Percentiles rank a stretch among this genome's conserved stretches.
These are phyloP conservation scores for Eustalomyia histrio DNA, from an alignment of 2,888 invertebrate genomes.

Conservation along the genomic window DNA sequence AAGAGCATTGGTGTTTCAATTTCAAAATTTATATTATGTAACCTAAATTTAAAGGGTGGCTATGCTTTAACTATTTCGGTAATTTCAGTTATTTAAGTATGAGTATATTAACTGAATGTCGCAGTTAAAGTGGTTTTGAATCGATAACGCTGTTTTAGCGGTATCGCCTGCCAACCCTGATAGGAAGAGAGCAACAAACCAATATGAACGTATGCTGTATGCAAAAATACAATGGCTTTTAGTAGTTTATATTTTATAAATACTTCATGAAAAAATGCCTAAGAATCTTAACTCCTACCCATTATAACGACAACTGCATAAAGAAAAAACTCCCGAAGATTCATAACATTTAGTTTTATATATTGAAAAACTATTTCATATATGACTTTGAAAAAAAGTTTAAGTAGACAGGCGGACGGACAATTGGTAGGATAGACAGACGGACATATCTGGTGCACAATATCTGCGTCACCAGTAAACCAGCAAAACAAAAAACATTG, in stretches of 20 bases:
- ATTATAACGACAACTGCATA: background rate
- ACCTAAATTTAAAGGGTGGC: no score
- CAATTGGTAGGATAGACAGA: slow-evolving; percentile 17
- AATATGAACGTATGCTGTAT: slow-evolving; percentile 36
- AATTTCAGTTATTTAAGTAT: no score
- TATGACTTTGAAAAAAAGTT: slow-evolving; percentile 21
- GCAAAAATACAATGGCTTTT: slow-evolving; percentile 61
- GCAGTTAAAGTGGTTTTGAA: no score
- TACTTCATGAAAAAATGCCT: slow-evolving; percentile 25
- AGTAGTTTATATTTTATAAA: slow-evolving; percentile 62
- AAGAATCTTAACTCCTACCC: slow-evolving; percentile 54
- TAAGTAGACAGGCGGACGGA: slow-evolving; percentile 55
- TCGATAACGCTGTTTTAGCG: no score
- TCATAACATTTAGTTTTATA: slow-evolving; percentile 50
- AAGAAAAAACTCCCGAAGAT: slow-evolving; percentile 19
- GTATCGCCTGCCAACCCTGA: no score
- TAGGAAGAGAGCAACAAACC: slow-evolving; percentile 66
- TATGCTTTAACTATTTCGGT: no score
- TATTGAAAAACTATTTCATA: slow-evolving; percentile 62
- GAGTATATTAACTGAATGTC: no score
- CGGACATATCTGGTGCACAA: slow-evolving; percentile 56
- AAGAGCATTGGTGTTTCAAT: no score
- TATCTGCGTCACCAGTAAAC: slow-evolving; percentile 53
- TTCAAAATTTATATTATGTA: no score
- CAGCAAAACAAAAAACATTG: slow-evolving; percentile 41